Base-by-base conservation (phyloP, 1,140 invertebrate species). In the Pogonognathellus flavescens region DNA sequence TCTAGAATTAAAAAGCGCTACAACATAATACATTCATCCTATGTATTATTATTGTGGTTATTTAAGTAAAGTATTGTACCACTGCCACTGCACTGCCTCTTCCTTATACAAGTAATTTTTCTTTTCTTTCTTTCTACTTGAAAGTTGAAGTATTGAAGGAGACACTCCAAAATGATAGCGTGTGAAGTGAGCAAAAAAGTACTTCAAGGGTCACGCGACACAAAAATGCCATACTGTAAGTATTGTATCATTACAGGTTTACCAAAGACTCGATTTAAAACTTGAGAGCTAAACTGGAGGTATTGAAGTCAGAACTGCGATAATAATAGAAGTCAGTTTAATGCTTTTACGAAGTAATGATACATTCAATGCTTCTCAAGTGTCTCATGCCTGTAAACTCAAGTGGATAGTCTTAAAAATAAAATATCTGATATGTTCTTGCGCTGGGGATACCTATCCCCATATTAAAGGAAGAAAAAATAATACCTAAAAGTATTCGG, bases 151-250 rank as follows among this genome's bases (percentile, higher is more conserved):
- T 25, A 10, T 66, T 14, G 9, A 25, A 66, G 22, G 25, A 66
- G 22, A 20, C 22, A 14, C 62, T 22, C 1, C 22, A 66, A 66
- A 66, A 9, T 66, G 62, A 10, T 66, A 25, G 62, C 62, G 62
- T 66, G 62, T 31, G 62, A 66, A 66, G 25, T 22, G 62, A 25
- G 25, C 62, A 66, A 66, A 66, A 66, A 66, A 20, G 62, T 20
- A 25, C 62, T 66, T 20, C 13, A 66, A 31, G 62, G 62, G 62
- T 66, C 62, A 66, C 62, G 62, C 62, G 62, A 66, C 62, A 66
- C 62, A 66, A 13, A 66, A 41, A 66, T 14, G 14, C 25, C 25
- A 25, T 66, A 66, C 11, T 31, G 22, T 25, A 14, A 66, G n/a
- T n/a, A 66, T 66, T 66, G 62, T 14, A 66, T 66, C 20, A 11